Evolutionary conservation across 1,140 invertebrate genomes (phyloP).

Genomic region (Zaprionus capensis): DNA sequence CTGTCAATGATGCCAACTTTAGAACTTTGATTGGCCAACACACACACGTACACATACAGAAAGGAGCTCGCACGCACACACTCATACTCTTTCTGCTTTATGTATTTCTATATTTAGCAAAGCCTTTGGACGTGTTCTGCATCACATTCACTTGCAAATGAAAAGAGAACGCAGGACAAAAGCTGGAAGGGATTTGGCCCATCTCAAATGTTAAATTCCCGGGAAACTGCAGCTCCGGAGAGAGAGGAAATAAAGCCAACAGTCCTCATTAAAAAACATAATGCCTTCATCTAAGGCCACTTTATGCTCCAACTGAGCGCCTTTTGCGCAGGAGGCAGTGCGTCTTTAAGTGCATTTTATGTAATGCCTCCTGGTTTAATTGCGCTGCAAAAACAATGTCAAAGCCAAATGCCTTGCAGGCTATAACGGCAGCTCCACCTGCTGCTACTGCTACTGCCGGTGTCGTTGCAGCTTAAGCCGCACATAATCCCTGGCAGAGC

Average conservation of each 20-base stretch:
- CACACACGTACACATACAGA: conserved; percentile 12
- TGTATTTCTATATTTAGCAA: conserved; percentile 8
- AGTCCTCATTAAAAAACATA: conserved; percentile 33
- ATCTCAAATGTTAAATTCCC: not conserved
- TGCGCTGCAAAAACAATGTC: conserved; percentile 45
- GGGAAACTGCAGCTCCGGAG: not conserved
- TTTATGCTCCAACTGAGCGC: conserved; percentile 22
- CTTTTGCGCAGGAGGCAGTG: conserved; percentile 4
- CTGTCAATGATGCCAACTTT: conserved; percentile 78
- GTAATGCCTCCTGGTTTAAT: conserved; percentile 40
- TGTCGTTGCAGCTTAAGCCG: not conserved
- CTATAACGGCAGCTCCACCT: not conserved
- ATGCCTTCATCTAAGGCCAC: conserved; percentile 25
- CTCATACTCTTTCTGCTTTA: not conserved
- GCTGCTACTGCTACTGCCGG: conserved; percentile 22
- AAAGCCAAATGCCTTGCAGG: conserved; percentile 14
- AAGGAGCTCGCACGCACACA: not conserved
- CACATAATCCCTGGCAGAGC: conserved; percentile 9
- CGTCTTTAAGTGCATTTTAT: conserved; percentile 46
- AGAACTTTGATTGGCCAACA: conserved; percentile 74
- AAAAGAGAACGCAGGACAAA: not conserved
- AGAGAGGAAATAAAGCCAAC: not conserved
- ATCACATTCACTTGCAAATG: conserved; percentile 4
- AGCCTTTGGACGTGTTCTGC: conserved; percentile 5
- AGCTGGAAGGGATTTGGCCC: not conserved